These are phyloP conservation scores for Ciconia nigra DNA, from an alignment of 2,797 vertebrate species.

Conservation along the genomic window DNA sequence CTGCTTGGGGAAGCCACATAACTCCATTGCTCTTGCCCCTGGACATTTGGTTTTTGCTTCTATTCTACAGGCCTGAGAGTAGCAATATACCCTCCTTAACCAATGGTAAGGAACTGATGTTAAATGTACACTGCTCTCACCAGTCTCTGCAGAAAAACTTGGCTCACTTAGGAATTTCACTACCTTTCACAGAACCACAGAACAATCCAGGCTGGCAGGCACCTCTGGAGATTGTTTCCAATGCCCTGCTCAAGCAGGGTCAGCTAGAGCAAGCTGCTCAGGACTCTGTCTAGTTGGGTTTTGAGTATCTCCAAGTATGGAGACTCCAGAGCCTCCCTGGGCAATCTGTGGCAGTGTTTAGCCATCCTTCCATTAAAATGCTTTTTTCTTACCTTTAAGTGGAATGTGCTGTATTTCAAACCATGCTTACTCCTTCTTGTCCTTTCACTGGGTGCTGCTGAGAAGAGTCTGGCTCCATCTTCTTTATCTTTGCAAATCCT, in stretches of 20 bases:
- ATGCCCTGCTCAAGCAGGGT: background rate
- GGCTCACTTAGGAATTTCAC: background rate
- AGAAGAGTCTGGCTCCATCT: background rate
- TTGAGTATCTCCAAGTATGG: background rate
- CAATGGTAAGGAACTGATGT: background rate
- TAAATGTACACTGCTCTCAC: background rate
- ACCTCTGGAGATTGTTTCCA: background rate
- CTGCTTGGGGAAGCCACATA: background rate
- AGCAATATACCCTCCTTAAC: background rate
- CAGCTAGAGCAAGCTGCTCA: background rate
- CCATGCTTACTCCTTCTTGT: background rate
- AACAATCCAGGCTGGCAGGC: background rate
- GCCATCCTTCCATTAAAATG: background rate
- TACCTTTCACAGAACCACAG: background rate
- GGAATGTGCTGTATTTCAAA: background rate
- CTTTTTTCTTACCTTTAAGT: background rate
- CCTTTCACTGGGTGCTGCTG: background rate
- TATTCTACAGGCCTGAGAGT: background rate
- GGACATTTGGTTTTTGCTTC: background rate
- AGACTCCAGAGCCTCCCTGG: background rate
- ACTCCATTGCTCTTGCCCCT: background rate
- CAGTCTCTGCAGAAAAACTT: background rate
- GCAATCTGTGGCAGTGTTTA: background rate
- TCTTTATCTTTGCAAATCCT: background rate
- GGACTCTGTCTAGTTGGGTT: background rate